A percentile compares a stretch with the other conserved stretches of the same genome.
Evolutionary conservation across 2,113 vertebrate species (phyloP).

Genomic region (Otus sunia): DNA sequence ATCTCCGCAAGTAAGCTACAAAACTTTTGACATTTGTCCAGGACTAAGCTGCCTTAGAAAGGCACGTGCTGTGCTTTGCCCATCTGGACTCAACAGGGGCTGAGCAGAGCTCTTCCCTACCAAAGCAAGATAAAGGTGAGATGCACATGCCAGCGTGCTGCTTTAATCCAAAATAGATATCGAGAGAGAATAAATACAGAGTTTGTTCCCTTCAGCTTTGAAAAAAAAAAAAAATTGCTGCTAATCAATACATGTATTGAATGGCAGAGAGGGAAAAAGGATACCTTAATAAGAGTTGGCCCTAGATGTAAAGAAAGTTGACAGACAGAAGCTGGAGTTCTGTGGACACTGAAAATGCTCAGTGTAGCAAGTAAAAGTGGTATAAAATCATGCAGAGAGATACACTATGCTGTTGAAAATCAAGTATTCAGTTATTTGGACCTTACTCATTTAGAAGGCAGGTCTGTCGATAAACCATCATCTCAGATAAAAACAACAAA

Average conservation of each 20-base stretch:
- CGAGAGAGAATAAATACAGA: neutral
- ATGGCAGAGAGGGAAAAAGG: neutral
- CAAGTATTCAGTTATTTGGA: neutral
- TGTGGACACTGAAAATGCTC: neutral
- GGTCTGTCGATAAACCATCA: neutral
- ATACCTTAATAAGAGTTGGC: neutral
- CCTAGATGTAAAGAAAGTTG: neutral
- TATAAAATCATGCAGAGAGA: neutral
- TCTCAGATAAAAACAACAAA: neutral
- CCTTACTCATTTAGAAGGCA: neutral
- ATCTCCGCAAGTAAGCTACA: neutral
- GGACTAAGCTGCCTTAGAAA: neutral
- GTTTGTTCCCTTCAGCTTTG: neutral
- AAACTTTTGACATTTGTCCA: neutral
- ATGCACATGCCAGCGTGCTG: fast-evolving
- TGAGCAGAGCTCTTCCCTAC: neutral
- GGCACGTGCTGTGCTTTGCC: neutral
- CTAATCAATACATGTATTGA: neutral
- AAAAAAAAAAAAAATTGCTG: neutral
- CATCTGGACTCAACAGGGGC: neutral
- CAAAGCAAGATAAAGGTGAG: neutral
- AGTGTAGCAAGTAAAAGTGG: neutral
- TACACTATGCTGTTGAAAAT: neutral
- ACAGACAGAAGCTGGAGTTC: neutral
- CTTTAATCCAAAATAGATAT: neutral